phyloP scores from a whole-genome alignment of 2,797 vertebrate genomes.

The Rhinogobio ventralis region DNA sequence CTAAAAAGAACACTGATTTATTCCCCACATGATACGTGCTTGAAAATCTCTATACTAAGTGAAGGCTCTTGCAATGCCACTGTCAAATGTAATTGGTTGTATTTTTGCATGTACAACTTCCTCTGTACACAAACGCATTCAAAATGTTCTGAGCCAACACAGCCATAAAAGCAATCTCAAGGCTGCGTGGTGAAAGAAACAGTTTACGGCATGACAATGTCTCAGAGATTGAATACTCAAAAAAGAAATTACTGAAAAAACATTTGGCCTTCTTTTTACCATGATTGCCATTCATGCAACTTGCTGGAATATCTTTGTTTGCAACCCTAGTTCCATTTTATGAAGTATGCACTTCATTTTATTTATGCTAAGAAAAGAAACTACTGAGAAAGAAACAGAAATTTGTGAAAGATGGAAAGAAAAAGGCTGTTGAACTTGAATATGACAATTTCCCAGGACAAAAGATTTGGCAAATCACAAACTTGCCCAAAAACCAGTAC shows the following conservation, averaged over 20 bases:
- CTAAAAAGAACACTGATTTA: neutral
- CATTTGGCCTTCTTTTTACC: slow-evolving; percentile 72
- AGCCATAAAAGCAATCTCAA: slow-evolving; percentile 71
- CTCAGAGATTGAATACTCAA: slow-evolving; percentile 63
- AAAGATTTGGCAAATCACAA: slow-evolving; percentile 16
- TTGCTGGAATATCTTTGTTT: slow-evolving; percentile 47
- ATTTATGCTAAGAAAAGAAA: neutral
- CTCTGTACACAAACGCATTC: slow-evolving; percentile 66
- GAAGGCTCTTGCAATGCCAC: slow-evolving; percentile 28
- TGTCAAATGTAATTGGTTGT: slow-evolving; percentile 39
- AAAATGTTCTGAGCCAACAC: slow-evolving; percentile 65
- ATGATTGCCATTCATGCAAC: slow-evolving; percentile 62
- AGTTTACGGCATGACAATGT: slow-evolving; percentile 72
- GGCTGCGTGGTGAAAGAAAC: slow-evolving; percentile 75
- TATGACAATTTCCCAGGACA: slow-evolving; percentile 12
- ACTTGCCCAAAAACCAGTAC: slow-evolving; percentile 9
- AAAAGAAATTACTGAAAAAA: slow-evolving; percentile 50
- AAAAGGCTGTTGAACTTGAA: neutral
- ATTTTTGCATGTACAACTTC: slow-evolving; percentile 53
- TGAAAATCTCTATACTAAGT: slow-evolving; percentile 39
- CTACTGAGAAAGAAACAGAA: neutral
- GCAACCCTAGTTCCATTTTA: slow-evolving; percentile 11
- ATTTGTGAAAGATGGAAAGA: neutral
- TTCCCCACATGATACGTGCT: slow-evolving; percentile 19
- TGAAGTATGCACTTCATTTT: slow-evolving; percentile 33